These are phyloP conservation scores for Lobophora halterata DNA, from an alignment of 2,888 invertebrate genomes.

Conservation along the genomic window DNA sequence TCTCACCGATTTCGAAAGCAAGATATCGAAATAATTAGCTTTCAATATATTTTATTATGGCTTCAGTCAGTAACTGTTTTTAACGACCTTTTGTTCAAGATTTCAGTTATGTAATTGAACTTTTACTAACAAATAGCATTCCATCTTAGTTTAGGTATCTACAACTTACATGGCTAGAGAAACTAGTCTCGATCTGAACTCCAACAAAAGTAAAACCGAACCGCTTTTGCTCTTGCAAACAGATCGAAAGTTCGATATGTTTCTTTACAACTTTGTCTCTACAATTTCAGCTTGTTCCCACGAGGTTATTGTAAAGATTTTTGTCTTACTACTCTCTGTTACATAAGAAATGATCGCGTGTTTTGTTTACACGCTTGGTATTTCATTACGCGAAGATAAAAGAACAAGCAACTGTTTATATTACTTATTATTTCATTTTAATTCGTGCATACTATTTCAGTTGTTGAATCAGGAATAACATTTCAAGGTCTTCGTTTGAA, in stretches of 20 bases:
- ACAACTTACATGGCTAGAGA: constrained; percentile 25
- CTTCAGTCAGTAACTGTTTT: constrained; percentile 1
- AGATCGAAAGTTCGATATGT: constrained; percentile 47
- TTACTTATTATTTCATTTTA: too few species aligned
- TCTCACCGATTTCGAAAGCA: neutral
- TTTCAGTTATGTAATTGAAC: constrained; percentile 14
- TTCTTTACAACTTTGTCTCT: constrained; percentile 25
- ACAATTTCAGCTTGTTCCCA: constrained; percentile 38
- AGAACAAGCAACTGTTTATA: too few species aligned
- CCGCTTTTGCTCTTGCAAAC: too few species aligned
- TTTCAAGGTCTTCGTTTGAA: neutral
- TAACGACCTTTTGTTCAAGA: constrained; percentile 7
- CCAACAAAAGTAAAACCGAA: constrained; percentile 44
- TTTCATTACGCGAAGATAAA: too few species aligned
- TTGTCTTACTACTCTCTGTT: constrained; percentile 8
- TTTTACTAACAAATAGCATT: constrained; percentile 16
- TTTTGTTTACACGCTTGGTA: constrained; percentile 15
- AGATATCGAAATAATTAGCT: too few species aligned
- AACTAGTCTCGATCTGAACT: constrained; percentile 26
- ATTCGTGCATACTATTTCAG: too few species aligned
- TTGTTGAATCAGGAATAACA: neutral
- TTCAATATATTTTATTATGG: constrained; percentile 7
- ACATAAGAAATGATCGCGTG: constrained; percentile 16
- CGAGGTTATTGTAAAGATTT: constrained; percentile 20
- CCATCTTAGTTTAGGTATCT: constrained; percentile 16